Base-by-base conservation (phyloP, 2,797 vertebrate genomes). In the Pangasius krempfi region DNA sequence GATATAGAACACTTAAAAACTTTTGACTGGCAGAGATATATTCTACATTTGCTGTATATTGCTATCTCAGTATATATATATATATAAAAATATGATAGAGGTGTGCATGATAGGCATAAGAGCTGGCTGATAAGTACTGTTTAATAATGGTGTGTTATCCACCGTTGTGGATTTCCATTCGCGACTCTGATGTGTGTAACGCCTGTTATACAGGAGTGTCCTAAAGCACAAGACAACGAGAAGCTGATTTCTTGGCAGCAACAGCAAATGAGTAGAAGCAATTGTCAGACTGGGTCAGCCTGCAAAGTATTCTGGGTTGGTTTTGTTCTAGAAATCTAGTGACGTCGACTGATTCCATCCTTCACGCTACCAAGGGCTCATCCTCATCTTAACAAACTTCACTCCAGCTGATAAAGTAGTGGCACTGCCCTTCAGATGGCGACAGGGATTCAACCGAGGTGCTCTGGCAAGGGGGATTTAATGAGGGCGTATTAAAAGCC, bases 311-410 rank as follows among this genome's bases (percentile, higher is more conserved):
- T 83, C 37, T 64, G 58, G 58, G 58, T 64, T 64, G 37, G 13
- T 83, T 47, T 25, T 44, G 25, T 44, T 44, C 33, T 25, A 44
- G 80, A 82, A 62, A n/a, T 64, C 25, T n/a, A n/a, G 58, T 47
- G 58, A 83, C 47, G 58, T 64, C 80, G n/a, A n/a, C 25, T 47
- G 58, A 83, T 83, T n/a, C 25, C 40, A 64, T 84, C 16, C 27
- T 20, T 66, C 62, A 84, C 9, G 2, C 33, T 50, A 66, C 60
- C 62, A 84, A 84, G 82, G 82, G 82, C 82, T 84, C 82, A 84
- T 84, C 25, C 40, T 30, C 60, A 84, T 84, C 27, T 44, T n/a
- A 18, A 82, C 5, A 25, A n/a, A n/a, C 27, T 8, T 47, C 13
- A 58, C 10, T 14, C 25, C n/a, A 83, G 81, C 81, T 62, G 58